Evolutionary conservation across 1,140 invertebrate species (phyloP), one percentile per base, ranked within the genome.

Genomic region (Tetramorium parvispinum): DNA sequence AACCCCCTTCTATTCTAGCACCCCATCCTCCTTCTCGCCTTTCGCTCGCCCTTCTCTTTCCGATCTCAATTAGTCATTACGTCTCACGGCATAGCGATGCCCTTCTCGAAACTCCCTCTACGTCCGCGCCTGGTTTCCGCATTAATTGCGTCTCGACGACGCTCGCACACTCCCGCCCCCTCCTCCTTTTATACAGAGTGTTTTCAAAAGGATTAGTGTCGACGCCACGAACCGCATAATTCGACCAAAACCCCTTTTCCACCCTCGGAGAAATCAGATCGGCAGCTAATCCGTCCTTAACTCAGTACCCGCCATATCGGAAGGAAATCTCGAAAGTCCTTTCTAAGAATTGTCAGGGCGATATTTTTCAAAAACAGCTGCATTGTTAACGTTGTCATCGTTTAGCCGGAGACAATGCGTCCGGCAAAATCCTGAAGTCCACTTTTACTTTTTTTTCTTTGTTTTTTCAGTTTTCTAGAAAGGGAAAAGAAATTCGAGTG

Each of bases 11-110:
- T 78, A 65, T 78, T 78, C 43, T 21, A 18, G 16, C 37, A 24
- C 6, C 18, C 71, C 43, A 24, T 53, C 78, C 78, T 7, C 21
- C 51, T 37, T 18, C 53, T 6, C n/a, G 11, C 21, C 37, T 21
- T n/a, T 21, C 21, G 18, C 27, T 24, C 65, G 43, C 68, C 55
- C 53, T 46, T 83, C 83, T 87, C 85, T 87, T 89, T 89, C 90
- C 87, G 77, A 91, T 91, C 89, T 91, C 90, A 91, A 91, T 91
- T 91, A 91, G 90, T 91, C 90, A 91, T 91, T 91, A 91, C 90
- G 89, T 91, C 89, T 91, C 85, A 88, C 81, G 79, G 83, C 87
- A 79, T 87, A 83, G 89, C 87, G 89, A 91, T 91, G 88, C 89
- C 89, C 89, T 91, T 83, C 89, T 88, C 87, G 83, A 88, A 86